phyloP scores from a whole-genome alignment of 2,113 vertebrate species.

The Brachypteracias leptosomus region DNA sequence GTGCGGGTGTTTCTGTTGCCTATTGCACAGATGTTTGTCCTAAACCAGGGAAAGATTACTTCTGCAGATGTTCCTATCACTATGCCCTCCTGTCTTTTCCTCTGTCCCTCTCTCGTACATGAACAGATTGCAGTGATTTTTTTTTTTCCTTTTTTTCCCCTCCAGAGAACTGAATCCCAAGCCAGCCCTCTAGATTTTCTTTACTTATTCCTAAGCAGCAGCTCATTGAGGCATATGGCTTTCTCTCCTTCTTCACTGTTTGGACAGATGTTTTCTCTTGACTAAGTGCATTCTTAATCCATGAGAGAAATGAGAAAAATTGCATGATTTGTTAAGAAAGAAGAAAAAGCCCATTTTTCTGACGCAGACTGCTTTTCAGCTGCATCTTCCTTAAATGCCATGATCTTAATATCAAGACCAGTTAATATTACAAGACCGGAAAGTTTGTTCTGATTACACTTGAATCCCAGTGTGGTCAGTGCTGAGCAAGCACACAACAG shows the following conservation, averaged over 20 bases:
- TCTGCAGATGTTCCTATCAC: background rate
- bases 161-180: background rate
- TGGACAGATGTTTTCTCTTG: slow-evolving; percentile 30
- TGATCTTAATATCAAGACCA: background rate
- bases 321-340: background rate
- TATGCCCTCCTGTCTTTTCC: background rate
- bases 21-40: background rate
- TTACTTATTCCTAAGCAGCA: background rate
- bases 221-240: background rate
- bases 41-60: background rate
- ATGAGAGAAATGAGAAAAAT: background rate
- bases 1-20: background rate
- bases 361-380: background rate
- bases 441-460: background rate
- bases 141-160: background rate
- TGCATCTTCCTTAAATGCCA: rapidly evolving
- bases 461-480: background rate
- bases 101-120: background rate
- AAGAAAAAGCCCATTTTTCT: background rate
- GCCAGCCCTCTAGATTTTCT: background rate
- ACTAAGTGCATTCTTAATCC: background rate
- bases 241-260: background rate
- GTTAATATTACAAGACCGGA: background rate
- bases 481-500: background rate
- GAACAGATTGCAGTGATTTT: background rate